phyloP scores from a whole-genome alignment of 1,140 invertebrate species.

The Drosophila parvula region DNA sequence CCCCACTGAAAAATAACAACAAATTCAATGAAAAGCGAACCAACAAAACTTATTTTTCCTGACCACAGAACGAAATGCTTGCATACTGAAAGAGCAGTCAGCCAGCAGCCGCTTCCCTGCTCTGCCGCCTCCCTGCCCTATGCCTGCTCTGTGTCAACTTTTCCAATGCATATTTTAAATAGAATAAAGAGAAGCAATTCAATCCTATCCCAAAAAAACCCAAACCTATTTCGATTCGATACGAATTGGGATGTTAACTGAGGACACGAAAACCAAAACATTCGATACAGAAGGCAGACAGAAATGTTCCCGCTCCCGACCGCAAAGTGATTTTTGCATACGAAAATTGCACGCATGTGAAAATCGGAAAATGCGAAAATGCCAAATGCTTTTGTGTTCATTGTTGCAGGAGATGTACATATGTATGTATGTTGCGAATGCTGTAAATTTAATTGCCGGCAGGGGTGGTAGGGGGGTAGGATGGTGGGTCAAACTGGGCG shows the following conservation, averaged over 20 bases:
- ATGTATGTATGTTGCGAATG: conserved; percentile 14
- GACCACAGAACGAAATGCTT: conserved; percentile 16
- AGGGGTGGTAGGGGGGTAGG: neutral
- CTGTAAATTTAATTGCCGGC: conserved; percentile 45
- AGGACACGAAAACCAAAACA: conserved; percentile 23
- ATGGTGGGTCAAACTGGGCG: conserved; percentile 4
- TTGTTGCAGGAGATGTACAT: conserved; percentile 29
- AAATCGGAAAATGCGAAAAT: conserved; percentile 49
- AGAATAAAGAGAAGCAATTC: conserved; percentile 7
- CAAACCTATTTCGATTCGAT: conserved; percentile 2
- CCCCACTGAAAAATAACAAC: no score
- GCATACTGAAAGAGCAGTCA: conserved; percentile 9
- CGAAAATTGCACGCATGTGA: conserved; percentile 37
- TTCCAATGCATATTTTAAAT: conserved; percentile 47
- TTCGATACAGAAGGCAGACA: conserved; percentile 12
- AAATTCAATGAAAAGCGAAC: conserved; percentile 12
- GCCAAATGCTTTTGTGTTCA: conserved; percentile 46
- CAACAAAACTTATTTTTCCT: conserved; percentile 35
- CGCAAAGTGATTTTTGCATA: conserved; percentile 55
- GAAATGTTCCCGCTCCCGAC: conserved; percentile 20
- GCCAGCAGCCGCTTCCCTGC: neutral
- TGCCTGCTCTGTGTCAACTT: conserved; percentile 30
- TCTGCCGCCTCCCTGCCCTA: no score
- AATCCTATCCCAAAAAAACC: conserved; percentile 3
- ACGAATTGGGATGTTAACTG: conserved; percentile 1